Percentiles rank a stretch among this genome's conserved stretches.
These are phyloP conservation scores for Polymixis lichenea DNA, from an alignment of 2,888 invertebrate species.

Conservation along the genomic window DNA sequence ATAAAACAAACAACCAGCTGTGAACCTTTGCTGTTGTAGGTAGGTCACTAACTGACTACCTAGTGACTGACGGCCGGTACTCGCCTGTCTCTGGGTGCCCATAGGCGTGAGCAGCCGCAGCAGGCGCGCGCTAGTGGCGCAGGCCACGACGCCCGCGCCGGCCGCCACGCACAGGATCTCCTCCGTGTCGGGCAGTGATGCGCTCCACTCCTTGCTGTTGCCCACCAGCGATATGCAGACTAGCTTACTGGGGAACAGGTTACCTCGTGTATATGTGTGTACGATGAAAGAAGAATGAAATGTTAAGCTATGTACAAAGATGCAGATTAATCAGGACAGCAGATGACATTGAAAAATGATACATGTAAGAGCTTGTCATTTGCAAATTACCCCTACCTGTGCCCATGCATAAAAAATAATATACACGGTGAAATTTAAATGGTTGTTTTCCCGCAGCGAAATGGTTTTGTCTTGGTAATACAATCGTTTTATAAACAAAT, in stretches of 20 bases:
- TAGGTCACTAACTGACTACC: background rate
- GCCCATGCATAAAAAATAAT: too few relatives aligned
- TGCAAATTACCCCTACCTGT: too few relatives aligned
- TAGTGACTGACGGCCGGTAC: background rate
- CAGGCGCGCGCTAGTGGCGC: slow-evolving; percentile 93
- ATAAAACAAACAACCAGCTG: too few relatives aligned
- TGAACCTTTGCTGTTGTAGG: background rate
- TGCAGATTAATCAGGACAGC: background rate
- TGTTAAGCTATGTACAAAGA: background rate
- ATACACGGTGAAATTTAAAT: too few relatives aligned
- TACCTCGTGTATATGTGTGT: background rate
- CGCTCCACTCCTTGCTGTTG: slow-evolving; percentile 96
- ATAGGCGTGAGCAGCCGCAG: slow-evolving; percentile 96
- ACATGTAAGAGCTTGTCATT: too few relatives aligned
- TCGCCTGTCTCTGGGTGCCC: slow-evolving; percentile 95
- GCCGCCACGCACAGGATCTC: slow-evolving; percentile 93
- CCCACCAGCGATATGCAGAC: slow-evolving; percentile 94
- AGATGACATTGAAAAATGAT: too few relatives aligned
- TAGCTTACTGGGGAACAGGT: slow-evolving; percentile 91
- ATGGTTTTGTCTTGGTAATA: too few relatives aligned
- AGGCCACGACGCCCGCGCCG: slow-evolving; percentile 94
- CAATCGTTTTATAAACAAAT: too few relatives aligned
- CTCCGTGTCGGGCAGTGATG: slow-evolving; percentile 94
- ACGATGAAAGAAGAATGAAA: rapidly evolving
- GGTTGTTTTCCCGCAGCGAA: too few relatives aligned